Base-by-base conservation (phyloP, 1,140 invertebrate species). In the Tetragonula clypearis region DNA sequence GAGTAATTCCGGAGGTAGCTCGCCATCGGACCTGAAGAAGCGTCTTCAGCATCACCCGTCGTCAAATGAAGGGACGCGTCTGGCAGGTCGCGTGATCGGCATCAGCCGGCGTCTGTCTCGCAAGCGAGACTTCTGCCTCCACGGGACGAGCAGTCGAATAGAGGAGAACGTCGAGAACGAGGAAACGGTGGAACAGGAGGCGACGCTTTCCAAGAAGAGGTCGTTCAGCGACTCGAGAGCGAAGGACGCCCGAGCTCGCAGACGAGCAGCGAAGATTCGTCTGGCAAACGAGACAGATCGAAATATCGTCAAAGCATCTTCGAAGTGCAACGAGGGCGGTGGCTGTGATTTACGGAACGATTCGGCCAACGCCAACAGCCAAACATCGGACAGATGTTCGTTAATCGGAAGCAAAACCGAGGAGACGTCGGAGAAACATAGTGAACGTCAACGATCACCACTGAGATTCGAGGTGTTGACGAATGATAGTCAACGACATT, bases 131-230 rank as follows among this genome's bases (percentile, higher is more conserved):
- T 74, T 86, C 5, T 87, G 90, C n/a, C 49, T 89, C 35, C 85
- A 88, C 30, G 78, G 62, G 53, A 68, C 76, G 5, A 66, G 69
- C 15, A 79, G 88, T 68, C 78, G 90, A 17, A 92, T 92, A 69
- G 92, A 93, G 19, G 92, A 93, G 78, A 90, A 85, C 65, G 88
- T 91, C 60, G 91, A 93, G 74, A 68, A 1, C 19, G 89, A 93
- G n/a, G 79, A 82, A 1, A 71, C 26, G 30, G 86, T 87, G 49
- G 49, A 69, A 26, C 79, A n/a, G 19, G 60, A 65, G 21, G 56
- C 8, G 1, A 23, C 19, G 4, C 19, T 23, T 41, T 35, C 75
- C 1, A 23, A 30, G 35, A 23, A n/a, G 35, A 89, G 26, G 11
- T 80, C 65, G 41, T 60, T 6, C 15, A 12, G 11, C 8, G 56